A percentile compares a stretch with the other conserved stretches of the same genome.
phyloP scores from a whole-genome alignment of 2,888 invertebrate genomes.

The Celastrina argiolus region DNA sequence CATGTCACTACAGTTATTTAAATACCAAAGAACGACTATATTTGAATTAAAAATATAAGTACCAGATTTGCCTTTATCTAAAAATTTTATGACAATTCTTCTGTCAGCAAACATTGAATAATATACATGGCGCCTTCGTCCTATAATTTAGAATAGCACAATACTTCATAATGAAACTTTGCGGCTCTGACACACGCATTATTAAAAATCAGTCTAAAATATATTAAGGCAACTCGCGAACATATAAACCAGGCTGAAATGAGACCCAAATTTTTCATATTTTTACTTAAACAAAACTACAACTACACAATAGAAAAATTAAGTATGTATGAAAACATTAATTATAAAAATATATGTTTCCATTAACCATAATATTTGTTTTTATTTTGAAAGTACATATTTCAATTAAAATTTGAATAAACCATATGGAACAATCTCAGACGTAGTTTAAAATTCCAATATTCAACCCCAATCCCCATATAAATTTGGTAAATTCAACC shows the following conservation, averaged over 20 bases:
- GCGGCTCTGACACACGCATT: constrained; percentile 48
- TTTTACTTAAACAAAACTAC: background rate
- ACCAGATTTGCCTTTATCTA: no score
- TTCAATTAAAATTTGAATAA: background rate
- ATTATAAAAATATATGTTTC: background rate
- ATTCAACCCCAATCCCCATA: constrained; percentile 28
- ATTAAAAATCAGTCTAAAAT: constrained; percentile 82
- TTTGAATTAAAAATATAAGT: no score
- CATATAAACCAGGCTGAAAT: constrained; percentile 26
- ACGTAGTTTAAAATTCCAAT: constrained; percentile 26
- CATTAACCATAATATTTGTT: background rate
- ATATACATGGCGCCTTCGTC: background rate
- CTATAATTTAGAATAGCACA: background rate
- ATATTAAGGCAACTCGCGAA: constrained; percentile 73
- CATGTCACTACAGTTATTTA: no score
- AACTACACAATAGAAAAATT: background rate
- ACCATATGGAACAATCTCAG: constrained; percentile 18
- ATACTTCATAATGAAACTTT: background rate
- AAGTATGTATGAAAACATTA: background rate
- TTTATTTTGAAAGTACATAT: background rate
- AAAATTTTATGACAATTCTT: background rate
- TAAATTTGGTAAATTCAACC: constrained; percentile 38
- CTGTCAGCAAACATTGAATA: no score
- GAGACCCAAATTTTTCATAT: background rate
- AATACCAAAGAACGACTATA: no score